Evolutionary conservation across 1,140 invertebrate genomes (phyloP).

Genomic region (Holotrichia oblita): DNA sequence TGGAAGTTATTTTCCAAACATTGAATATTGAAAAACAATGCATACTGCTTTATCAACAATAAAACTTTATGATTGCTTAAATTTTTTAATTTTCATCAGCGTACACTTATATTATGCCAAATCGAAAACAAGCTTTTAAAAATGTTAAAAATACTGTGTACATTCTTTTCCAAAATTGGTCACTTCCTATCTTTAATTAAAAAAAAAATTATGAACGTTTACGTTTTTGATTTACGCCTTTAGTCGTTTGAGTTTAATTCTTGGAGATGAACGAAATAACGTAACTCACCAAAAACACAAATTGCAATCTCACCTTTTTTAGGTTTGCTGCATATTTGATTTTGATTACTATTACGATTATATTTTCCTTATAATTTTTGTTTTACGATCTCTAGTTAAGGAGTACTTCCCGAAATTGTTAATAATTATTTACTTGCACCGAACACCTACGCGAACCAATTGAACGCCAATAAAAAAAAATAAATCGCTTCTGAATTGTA

Average conservation of each 20-base stretch:
- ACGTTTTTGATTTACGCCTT: constrained; percentile 53
- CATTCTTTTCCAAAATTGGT: constrained; percentile 24
- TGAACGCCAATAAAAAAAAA: not conserved
- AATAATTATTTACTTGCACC: not conserved
- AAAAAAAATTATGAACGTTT: constrained; percentile 36
- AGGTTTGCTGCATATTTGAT: constrained; percentile 60
- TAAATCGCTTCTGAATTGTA: constrained; percentile 5
- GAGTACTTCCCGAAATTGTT: constrained; percentile 20
- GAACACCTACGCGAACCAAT: not conserved
- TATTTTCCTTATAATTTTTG: constrained; percentile 44
- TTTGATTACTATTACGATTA: constrained; percentile 48
- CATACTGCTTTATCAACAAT: not conserved
- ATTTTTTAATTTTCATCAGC: constrained; percentile 8
- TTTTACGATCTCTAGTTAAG: not conserved
- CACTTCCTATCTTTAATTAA: constrained; percentile 12
- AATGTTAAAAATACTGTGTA: constrained; percentile 26
- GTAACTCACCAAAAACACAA: constrained; percentile 59
- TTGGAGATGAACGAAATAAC: constrained; percentile 43
- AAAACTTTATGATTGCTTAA: constrained; percentile 13
- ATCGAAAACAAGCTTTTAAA: not conserved
- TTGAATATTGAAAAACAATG: no score
- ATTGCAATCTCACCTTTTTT: constrained; percentile 60
- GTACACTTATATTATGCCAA: not conserved
- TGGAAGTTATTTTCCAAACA: no score
- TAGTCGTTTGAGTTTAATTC: constrained; percentile 55